phyloP scores from a whole-genome alignment of 2,888 invertebrate genomes.

The Coecobrya sp. region DNA sequence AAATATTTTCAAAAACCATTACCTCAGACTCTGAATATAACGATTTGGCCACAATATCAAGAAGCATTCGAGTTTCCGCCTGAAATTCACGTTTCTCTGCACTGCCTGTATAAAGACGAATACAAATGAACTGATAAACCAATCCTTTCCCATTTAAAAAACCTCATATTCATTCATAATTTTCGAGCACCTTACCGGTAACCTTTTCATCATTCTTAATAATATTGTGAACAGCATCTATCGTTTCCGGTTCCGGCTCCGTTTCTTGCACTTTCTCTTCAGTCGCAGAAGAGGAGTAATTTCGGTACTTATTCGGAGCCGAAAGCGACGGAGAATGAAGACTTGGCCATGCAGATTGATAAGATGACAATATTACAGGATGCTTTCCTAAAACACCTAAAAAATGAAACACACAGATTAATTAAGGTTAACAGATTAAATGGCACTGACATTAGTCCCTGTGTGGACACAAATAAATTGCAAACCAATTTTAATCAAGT shows the following conservation, averaged over 20 bases:
- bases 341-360: not conserved
- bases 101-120: slow-evolving; percentile 88
- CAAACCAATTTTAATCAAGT: not conserved
- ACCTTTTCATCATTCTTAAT: slow-evolving; percentile 90
- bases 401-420: too few relatives aligned
- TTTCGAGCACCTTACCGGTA: slow-evolving; percentile 89
- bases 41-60: slow-evolving; percentile 99
- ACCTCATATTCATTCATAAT: too few relatives aligned
- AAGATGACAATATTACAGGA: not conserved
- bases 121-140: not conserved
- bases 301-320: not conserved
- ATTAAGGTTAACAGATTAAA: too few relatives aligned
- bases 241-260: slow-evolving; percentile 4
- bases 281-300: slow-evolving; percentile 39
- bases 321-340: not conserved
- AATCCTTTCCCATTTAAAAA: too few relatives aligned
- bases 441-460: too few relatives aligned
- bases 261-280: slow-evolving; percentile 40
- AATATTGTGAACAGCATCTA: slow-evolving; percentile 89
- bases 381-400: not conserved
- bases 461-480: not conserved
- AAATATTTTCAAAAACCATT: slow-evolving; percentile 83
- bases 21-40: slow-evolving; percentile 99
- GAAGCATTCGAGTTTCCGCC: slow-evolving; percentile 97
- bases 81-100: slow-evolving; percentile 95